Conservation (phyloP, 2,113 vertebrate species). For the Paralichthys olivaceus region DNA sequence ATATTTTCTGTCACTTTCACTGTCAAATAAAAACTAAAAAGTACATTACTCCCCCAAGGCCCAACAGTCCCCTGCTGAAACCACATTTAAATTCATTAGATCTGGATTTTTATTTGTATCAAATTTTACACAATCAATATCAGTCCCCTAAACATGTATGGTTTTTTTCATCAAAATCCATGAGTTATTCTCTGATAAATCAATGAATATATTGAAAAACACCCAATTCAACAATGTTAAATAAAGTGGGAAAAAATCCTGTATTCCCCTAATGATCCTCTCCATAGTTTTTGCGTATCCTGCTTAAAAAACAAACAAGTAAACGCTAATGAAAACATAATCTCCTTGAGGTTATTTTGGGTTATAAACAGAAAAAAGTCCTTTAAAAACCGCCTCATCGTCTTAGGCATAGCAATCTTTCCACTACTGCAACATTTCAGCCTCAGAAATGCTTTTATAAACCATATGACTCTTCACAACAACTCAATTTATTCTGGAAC, state of each 20-base stretch:
- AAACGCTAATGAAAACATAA: background rate
- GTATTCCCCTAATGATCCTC: too few relatives aligned
- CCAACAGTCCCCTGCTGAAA: background rate
- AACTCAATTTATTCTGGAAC: conserved; percentile 49
- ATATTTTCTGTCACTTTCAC: background rate
- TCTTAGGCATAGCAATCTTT: conserved; percentile 2
- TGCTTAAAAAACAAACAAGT: background rate
- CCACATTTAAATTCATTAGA: background rate
- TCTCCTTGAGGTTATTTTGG: background rate
- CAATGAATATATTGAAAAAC: too few relatives aligned
- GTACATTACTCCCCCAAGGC: too few relatives aligned
- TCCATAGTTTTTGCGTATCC: too few relatives aligned
- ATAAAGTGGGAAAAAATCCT: too few relatives aligned
- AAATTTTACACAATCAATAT: background rate
- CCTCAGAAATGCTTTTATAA: conserved; percentile 46
- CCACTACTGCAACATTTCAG: conserved; percentile 9
- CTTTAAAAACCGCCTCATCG: background rate
- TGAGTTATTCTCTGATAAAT: too few relatives aligned
- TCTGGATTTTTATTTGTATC: background rate
- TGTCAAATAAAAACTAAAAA: background rate
- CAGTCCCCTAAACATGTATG: background rate
- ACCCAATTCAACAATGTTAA: too few relatives aligned
- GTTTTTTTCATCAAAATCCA: too few relatives aligned
- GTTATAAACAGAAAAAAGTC: background rate
- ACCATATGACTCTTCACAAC: conserved; percentile 46